phyloP scores from a whole-genome alignment of 1,140 invertebrate genomes.

The Phortica variegata region DNA sequence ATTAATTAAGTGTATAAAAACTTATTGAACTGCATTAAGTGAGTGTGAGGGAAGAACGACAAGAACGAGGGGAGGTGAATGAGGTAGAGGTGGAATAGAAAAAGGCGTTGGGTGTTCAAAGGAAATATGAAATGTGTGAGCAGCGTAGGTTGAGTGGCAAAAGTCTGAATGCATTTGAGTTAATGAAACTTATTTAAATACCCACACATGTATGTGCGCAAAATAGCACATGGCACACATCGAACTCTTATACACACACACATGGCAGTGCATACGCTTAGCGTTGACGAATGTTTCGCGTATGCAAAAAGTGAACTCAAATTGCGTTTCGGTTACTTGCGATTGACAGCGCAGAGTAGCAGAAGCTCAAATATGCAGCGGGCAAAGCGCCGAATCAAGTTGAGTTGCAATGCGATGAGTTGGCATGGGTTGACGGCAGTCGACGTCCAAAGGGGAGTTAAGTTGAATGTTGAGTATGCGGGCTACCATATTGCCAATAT shows the following conservation, averaged over 20 bases:
- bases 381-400: too few relatives aligned
- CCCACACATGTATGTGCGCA: constrained; percentile 35
- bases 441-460: too few relatives aligned
- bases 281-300: too few relatives aligned
- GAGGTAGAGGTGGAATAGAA: not conserved
- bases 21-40: constrained; percentile 48
- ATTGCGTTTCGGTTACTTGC: too few relatives aligned
- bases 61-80: not conserved
- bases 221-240: constrained; percentile 18
- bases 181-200: constrained; percentile 45
- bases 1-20: constrained; percentile 55
- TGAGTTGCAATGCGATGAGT: too few relatives aligned
- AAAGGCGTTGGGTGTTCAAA: too few relatives aligned
- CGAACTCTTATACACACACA: constrained; percentile 18
- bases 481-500: too few relatives aligned
- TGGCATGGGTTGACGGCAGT: too few relatives aligned
- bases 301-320: too few relatives aligned
- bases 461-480: too few relatives aligned
- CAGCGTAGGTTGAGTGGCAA: not conserved
- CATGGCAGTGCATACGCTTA: constrained; percentile 10
- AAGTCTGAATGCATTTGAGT: constrained; percentile 11
- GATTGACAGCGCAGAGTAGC: too few relatives aligned
- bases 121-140: not conserved
- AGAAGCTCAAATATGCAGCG: too few relatives aligned
- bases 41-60: not conserved